Base-by-base conservation (phyloP, 1,140 invertebrate genomes). In the Hirudo medicinalis region DNA sequence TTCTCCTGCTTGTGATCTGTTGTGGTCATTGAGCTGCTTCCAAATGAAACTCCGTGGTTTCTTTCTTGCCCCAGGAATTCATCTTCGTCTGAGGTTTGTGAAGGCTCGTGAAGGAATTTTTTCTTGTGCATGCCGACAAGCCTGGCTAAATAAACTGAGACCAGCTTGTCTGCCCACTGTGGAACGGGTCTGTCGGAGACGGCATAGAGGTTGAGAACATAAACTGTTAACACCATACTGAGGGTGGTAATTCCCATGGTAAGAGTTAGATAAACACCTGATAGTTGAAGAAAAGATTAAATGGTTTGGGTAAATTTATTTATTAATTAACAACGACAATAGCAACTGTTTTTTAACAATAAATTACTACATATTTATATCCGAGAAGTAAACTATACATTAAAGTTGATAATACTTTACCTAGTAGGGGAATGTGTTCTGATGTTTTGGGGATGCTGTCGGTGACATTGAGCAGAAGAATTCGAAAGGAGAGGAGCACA, bases 381-480 rank as follows among this genome's bases (percentile, higher is more conserved):
- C 54, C 25, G 54, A 57, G 1, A 25, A 32, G 29, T n/a, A 20
- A n/a, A 63, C 11, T 13, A 13, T 9, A 22, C 29, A 15, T n/a
- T n/a, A 63, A 63, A 19, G 29, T 8, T 63, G 2, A 63, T 63
- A n/a, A 63, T 11, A 32, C 9, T 25, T 69, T 36, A 74, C 73
- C 73, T 13, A 74, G 71, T 17, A 74, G n/a, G 20, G 73, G 73
- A 27, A 74, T 74, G 68, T 74, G 71, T 25, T 74, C 73, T n/a
- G 73, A 74, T 69, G 73, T 74, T 54, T 74, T 74, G 19, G 73
- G 73, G 27, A 74, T 74, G 73, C 71, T 74, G 68, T 74, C 73
- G 15, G 73, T 74, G 71, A 74, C 73, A 32, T 74, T 74, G 32
- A 74, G 68, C 19, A 74, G 57, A 25, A 74, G 71, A 36, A 74